Conservation (phyloP, 2,113 vertebrate species). For the Mormyrus lacerda region DNA sequence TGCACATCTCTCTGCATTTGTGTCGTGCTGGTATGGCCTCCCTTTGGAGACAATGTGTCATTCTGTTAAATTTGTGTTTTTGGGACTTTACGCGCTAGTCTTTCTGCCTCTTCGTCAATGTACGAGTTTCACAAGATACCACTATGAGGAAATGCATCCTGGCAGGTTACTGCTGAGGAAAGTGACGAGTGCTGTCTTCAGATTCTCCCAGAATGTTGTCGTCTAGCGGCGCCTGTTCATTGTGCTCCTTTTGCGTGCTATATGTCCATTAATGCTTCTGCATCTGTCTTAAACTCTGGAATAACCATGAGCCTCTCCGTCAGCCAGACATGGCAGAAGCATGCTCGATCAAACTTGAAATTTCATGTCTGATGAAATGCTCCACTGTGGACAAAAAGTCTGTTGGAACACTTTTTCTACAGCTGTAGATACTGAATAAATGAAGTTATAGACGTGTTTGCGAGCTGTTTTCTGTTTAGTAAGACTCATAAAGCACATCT, state of each 20-base stretch:
- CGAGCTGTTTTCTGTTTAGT: not conserved
- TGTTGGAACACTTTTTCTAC: not conserved
- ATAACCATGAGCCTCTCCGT: not conserved
- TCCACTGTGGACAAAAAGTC: slow-evolving; percentile 1
- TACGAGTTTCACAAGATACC: not conserved
- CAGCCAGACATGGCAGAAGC: not conserved
- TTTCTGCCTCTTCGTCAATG: not conserved
- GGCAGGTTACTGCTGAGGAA: not conserved
- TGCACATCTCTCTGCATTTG: not conserved
- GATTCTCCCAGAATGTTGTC: not conserved
- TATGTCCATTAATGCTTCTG: not conserved
- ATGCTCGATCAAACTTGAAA: slow-evolving; percentile 18
- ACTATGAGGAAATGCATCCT: not conserved
- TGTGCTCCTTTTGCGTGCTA: not conserved
- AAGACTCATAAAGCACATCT: not conserved
- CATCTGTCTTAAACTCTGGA: not conserved
- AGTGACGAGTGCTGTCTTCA: not conserved
- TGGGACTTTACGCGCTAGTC: not conserved
- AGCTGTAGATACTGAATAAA: slow-evolving; percentile 8
- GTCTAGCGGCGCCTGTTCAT: not conserved
- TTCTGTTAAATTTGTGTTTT: not conserved
- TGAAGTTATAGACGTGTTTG: not conserved
- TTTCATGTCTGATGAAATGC: not conserved
- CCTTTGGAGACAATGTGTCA: not conserved
- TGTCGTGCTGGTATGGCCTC: not conserved